These are phyloP conservation scores for Drosophila lowei DNA, from an alignment of 1,140 invertebrate genomes.

Conservation along the genomic window DNA sequence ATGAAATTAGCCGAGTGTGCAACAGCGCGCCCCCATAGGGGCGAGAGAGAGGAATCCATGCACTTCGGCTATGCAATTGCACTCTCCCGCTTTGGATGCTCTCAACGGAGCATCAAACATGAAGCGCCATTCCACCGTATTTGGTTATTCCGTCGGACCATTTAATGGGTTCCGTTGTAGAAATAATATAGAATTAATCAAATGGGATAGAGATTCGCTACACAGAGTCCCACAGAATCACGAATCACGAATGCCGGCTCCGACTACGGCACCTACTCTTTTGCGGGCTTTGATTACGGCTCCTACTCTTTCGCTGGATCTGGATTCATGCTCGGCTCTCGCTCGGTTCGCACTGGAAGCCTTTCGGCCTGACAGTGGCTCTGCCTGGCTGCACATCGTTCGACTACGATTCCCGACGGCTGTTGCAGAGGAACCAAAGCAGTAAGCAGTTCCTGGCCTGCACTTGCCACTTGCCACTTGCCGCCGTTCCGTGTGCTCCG, in stretches of 20 bases:
- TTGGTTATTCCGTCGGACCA: too few species aligned
- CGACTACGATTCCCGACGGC: slow-evolving; percentile 17
- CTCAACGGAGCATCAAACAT: too few species aligned
- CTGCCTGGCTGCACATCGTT: neutral
- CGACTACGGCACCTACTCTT: neutral
- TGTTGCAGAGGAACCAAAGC: slow-evolving; percentile 32
- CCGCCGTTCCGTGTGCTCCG: slow-evolving; percentile 20
- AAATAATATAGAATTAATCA: too few species aligned
- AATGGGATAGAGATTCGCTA: too few species aligned
- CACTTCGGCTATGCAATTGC: slow-evolving; percentile 16
- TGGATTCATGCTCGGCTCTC: neutral
- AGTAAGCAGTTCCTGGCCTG: slow-evolving; percentile 43
- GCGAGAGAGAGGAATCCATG: slow-evolving; percentile 5
- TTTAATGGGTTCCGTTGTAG: too few species aligned
- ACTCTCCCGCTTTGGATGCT: neutral
- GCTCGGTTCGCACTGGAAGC: slow-evolving; percentile 29
- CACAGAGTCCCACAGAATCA: neutral
- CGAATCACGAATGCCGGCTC: neutral
- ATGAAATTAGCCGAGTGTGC: slow-evolving; percentile 15
- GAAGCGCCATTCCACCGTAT: too few species aligned
- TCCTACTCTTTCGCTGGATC: neutral
- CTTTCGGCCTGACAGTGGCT: neutral
- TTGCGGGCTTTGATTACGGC: neutral
- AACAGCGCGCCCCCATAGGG: slow-evolving; percentile 22
- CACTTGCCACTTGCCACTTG: slow-evolving; percentile 54